Evolutionary conservation across 2,888 invertebrate species (phyloP).

Genomic region (Argyresthia goedartella): DNA sequence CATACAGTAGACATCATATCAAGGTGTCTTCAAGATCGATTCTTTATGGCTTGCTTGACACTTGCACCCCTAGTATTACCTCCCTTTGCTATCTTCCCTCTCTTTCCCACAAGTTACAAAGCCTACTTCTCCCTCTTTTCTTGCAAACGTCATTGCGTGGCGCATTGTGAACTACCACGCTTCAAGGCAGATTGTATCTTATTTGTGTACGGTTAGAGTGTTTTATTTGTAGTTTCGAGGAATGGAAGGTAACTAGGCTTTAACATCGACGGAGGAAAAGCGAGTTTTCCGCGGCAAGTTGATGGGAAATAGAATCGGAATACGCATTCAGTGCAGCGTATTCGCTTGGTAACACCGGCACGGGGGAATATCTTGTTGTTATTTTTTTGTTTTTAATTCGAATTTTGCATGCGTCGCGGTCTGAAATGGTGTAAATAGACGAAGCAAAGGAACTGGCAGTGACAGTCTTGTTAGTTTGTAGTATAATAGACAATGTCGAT

Average conservation of each 20-base stretch:
- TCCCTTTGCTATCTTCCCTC: conserved; percentile 34
- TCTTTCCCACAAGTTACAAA: conserved; percentile 23
- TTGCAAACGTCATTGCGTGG: conserved; percentile 66
- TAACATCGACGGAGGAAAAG: conserved; percentile 64
- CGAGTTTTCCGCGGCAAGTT: conserved; percentile 63
- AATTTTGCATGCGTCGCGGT: conserved; percentile 12
- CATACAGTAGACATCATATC: neutral
- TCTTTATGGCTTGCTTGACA: conserved; percentile 43
- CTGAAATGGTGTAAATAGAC: too few species aligned
- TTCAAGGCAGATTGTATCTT: too few species aligned
- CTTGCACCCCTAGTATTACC: conserved; percentile 52
- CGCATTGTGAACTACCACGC: conserved; percentile 41
- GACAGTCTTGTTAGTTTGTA: neutral
- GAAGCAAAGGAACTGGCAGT: too few species aligned
- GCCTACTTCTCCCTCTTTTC: conserved; percentile 29
- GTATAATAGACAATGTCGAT: neutral
- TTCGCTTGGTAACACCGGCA: conserved; percentile 61
- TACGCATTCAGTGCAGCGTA: conserved; percentile 34
- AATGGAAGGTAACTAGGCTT: conserved; percentile 62
- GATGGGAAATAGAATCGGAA: conserved; percentile 53
- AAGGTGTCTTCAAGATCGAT: conserved; percentile 58
- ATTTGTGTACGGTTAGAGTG: too few species aligned
- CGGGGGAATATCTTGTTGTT: conserved; percentile 65
- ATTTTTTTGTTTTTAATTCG: conserved; percentile 29
- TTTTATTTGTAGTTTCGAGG: too few species aligned